Conservation (phyloP, 1,140 invertebrate species). For the Lepidostoma basale region DNA sequence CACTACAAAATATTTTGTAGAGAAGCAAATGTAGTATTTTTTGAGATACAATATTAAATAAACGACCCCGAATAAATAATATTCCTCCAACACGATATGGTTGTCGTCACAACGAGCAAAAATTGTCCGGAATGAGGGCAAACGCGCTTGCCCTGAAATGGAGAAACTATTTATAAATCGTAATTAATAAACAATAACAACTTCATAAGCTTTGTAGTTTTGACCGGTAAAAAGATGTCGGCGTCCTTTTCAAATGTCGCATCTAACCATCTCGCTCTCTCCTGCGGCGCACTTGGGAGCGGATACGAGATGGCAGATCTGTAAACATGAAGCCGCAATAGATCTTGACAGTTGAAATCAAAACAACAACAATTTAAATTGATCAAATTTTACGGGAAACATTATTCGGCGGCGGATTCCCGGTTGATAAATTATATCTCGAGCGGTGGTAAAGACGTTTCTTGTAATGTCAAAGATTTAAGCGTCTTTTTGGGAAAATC, state of each 20-base stretch:
- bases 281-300: background rate
- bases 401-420: background rate
- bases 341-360: constrained; percentile 38
- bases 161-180: no score
- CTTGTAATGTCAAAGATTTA: background rate
- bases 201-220: background rate
- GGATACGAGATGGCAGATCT: constrained; percentile 15
- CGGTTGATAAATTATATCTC: background rate
- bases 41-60: no score
- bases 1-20: no score
- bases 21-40: no score
- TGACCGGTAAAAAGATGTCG: constrained; percentile 29
- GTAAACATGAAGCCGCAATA: constrained; percentile 39
- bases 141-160: no score
- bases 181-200: background rate
- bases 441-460: background rate
- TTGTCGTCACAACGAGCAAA: no score
- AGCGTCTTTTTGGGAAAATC: constrained; percentile 28
- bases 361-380: constrained; percentile 38
- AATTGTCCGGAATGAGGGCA: no score
- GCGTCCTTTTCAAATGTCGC: constrained; percentile 40
- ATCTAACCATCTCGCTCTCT: constrained; percentile 28
- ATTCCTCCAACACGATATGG: no score
- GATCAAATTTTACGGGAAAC: background rate
- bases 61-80: no score